phyloP scores from a whole-genome alignment of 2,113 vertebrate species.

The Nymphicus hollandicus region DNA sequence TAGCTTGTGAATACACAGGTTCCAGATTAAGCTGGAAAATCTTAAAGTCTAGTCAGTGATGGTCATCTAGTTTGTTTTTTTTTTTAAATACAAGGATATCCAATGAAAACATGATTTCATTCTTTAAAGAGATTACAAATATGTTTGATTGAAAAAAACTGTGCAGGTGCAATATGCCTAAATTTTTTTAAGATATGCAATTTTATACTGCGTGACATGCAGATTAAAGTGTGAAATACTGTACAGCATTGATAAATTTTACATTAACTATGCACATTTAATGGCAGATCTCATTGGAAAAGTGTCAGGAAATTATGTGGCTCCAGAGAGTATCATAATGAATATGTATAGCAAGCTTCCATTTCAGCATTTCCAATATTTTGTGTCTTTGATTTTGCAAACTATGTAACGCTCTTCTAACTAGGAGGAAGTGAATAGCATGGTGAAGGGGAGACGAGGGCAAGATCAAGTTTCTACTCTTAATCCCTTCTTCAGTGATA shows the following conservation, averaged over 20 bases:
- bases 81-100: not conserved
- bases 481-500: not conserved
- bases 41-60: not conserved
- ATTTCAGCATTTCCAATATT: not conserved
- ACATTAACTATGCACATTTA: not conserved
- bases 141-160: not conserved
- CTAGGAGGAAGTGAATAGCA: not conserved
- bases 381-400: not conserved
- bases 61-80: not conserved
- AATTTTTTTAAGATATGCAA: not conserved
- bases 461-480: not conserved
- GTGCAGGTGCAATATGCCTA: not conserved
- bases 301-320: not conserved
- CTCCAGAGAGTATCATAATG: not conserved
- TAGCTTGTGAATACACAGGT: not conserved
- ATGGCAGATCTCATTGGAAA: not conserved
- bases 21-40: not conserved
- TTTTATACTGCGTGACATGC: not conserved
- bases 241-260: not conserved
- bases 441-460: not conserved
- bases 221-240: not conserved
- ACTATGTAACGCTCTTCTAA: not conserved
- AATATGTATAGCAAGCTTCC: not conserved
- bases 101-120: not conserved
- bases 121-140: not conserved